Conservation (phyloP, 2,797 vertebrate species). For the Phoebastria nigripes region DNA sequence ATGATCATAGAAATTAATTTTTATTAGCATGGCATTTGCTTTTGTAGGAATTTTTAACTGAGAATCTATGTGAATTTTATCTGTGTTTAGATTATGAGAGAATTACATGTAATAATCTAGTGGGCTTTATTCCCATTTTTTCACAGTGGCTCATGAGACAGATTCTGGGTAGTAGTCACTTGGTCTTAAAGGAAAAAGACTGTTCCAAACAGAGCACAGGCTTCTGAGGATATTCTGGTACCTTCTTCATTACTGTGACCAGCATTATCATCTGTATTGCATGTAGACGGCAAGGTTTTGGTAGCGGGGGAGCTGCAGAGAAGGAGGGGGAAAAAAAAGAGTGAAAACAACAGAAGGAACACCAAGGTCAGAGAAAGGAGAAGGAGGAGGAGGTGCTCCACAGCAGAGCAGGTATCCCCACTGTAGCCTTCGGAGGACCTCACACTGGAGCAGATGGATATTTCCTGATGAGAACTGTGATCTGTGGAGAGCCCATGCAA, state of each 20-base stretch:
- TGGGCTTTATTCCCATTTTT: background rate
- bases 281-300: background rate
- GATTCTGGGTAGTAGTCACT: background rate
- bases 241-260: background rate
- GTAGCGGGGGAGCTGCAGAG: background rate
- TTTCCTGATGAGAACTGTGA: background rate
- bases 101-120: background rate
- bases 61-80: background rate
- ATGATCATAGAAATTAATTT: background rate
- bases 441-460: background rate
- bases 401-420: background rate
- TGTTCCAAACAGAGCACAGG: background rate
- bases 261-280: background rate
- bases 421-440: background rate
- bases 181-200: background rate
- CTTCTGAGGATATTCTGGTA: background rate
- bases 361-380: background rate
- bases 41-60: background rate
- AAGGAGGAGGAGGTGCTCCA: background rate
- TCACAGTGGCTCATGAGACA: background rate
- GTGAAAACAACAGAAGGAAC: background rate
- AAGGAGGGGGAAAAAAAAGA: background rate
- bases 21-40: background rate
- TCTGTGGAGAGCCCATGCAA: rapidly evolving
- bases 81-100: background rate